phyloP scores from a whole-genome alignment of 2,888 invertebrate species.

The Electrophaes corylata region DNA sequence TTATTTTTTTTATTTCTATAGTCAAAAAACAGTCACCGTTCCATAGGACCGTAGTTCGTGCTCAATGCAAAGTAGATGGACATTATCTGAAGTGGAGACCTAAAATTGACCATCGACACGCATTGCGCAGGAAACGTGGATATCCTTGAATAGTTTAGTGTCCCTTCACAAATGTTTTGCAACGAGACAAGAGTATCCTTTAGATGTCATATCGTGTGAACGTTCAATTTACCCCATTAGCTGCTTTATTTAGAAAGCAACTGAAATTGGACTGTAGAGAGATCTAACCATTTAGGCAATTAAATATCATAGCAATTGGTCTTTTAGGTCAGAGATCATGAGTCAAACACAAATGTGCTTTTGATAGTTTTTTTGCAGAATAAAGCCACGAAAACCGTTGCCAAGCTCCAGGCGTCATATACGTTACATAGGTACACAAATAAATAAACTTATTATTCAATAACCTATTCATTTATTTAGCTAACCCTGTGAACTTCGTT shows the following conservation, averaged over 20 bases:
- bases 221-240: not conserved
- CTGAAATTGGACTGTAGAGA: not conserved
- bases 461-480: no score
- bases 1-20: not conserved
- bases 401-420: no score
- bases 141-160: constrained; percentile 38
- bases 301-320: no score
- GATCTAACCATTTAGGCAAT: no score
- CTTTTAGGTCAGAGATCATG: no score
- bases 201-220: constrained; percentile 27
- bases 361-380: no score
- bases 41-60: not conserved
- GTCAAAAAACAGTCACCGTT: not conserved
- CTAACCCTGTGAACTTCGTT: no score
- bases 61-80: constrained; percentile 34
- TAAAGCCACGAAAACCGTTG: no score
- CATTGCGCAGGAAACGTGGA: constrained; percentile 37
- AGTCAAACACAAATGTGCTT: no score
- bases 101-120: constrained; percentile 31
- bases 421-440: no score
- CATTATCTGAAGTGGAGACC: constrained; percentile 22
- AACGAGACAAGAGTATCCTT: constrained; percentile 29
- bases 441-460: no score
- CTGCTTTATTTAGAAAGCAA: not conserved
- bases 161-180: constrained; percentile 27